Base-by-base conservation (phyloP, 2,113 vertebrate genomes). In the Mesitornis unicolor region DNA sequence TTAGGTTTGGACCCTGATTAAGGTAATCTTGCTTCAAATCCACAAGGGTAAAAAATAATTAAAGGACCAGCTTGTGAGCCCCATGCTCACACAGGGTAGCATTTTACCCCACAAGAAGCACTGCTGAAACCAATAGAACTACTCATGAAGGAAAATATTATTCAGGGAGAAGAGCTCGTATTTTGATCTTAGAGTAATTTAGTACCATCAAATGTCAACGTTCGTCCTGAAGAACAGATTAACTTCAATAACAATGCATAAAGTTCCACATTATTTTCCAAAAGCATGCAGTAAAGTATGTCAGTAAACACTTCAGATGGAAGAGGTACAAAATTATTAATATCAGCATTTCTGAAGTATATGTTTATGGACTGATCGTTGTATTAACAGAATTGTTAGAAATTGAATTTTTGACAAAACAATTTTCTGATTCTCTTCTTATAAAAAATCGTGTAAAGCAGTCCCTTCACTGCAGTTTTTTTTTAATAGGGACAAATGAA, bases 401-500 rank as follows among this genome's bases (percentile, higher is more conserved):
- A 96, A 89, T 96, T 42, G 77, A 95, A 88, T 93, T 97, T 97
- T 97, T 97, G 92, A 95, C 91, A 97, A 97, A 96, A 96, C 75
- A 93, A 89, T 96, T 96, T 96, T 51, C 75, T 94, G 76, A 96
- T 92, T 94, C 89, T 96, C 88, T 79, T 91, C 64, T 70, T 88
- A 77, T 94, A 87, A 86, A 91, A 86, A 90, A 96, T 8, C 64
- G 31, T 64, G 35, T 64, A 63, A 80, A 64, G 71, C 74, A 93
- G 87, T 84, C 93, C 93, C 90, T 86, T 91, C 86, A 84, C 68
- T 77, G 81, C 63, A 90, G 91, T 61, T 48, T 70, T 94, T 95
- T 96, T 93, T n/a, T n/a, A n/a, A 43, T 89, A 96, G 90, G 88
- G 92, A 95, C 81, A 98, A 99, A 98, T 98, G 98, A 99, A 98